Evolutionary conservation across 2,113 vertebrate species (phyloP).

Genomic region (Callopanchax toddi): DNA sequence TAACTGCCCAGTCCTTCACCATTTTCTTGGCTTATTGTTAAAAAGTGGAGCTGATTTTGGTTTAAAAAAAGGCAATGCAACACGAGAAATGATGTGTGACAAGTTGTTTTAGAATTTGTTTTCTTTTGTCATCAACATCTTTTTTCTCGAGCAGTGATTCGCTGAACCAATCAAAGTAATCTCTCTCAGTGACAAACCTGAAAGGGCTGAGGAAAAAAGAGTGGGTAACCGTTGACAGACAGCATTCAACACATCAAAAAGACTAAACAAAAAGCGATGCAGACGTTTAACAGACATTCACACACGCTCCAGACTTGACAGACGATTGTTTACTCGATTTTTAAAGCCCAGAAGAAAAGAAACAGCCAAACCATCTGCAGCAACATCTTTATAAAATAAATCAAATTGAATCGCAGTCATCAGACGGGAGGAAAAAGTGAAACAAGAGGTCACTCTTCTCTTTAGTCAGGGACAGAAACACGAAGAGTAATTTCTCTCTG

Average conservation of each 20-base stretch:
- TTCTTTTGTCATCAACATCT: neutral
- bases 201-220: neutral
- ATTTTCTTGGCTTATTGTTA: too few relatives aligned
- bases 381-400: neutral
- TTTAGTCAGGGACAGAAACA: slow-evolving; percentile 9
- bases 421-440: slow-evolving; percentile 9
- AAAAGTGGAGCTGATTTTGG: too few relatives aligned
- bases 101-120: neutral
- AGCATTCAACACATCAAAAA: neutral
- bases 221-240: neutral
- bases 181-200: neutral
- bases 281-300: neutral
- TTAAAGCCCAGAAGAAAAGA: neutral
- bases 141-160: neutral
- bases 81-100: neutral
- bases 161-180: neutral
- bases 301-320: neutral
- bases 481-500: slow-evolving; percentile 35
- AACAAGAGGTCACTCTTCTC: slow-evolving; percentile 18
- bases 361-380: neutral
- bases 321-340: neutral
- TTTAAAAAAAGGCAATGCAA: too few relatives aligned
- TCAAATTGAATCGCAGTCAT: slow-evolving; percentile 1
- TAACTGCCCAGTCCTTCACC: too few relatives aligned
- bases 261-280: neutral